These are phyloP conservation scores for Drosophila dunni DNA, from an alignment of 1,140 invertebrate genomes.

Conservation along the genomic window DNA sequence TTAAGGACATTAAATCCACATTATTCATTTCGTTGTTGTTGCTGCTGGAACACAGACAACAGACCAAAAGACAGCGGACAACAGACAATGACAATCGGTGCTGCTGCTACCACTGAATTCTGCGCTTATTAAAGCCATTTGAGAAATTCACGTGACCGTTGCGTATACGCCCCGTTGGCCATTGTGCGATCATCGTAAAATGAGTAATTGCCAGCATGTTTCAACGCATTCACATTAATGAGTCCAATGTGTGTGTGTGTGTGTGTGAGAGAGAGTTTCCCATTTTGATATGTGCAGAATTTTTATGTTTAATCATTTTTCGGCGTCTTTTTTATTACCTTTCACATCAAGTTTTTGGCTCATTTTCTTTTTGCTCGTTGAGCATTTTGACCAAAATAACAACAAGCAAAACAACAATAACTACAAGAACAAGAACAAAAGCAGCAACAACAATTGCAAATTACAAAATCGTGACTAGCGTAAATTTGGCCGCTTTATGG, in stretches of 20 bases:
- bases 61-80: constrained; percentile 25
- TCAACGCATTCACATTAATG: constrained; percentile 66
- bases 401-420: constrained; percentile 17
- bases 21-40: constrained; percentile 59
- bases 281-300: constrained; percentile 59
- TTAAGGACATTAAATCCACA: constrained; percentile 71
- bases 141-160: constrained; percentile 58
- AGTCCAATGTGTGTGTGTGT: constrained; percentile 36
- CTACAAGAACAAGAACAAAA: constrained; percentile 1
- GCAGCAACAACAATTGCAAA: constrained; percentile 54
- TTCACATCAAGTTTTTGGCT: constrained; percentile 40
- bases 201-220: constrained; percentile 76
- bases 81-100: constrained; percentile 50
- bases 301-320: constrained; percentile 77
- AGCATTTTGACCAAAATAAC: constrained; percentile 12
- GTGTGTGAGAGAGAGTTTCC: constrained; percentile 31
- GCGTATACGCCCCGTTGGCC: constrained; percentile 61
- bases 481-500: constrained; percentile 56
- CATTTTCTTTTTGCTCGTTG: constrained; percentile 39
- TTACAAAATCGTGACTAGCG: constrained; percentile 68
- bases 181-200: constrained; percentile 71
- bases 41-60: constrained; percentile 6
- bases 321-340: constrained; percentile 61
- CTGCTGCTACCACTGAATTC: constrained; percentile 5
- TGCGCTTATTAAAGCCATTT: constrained; percentile 63